phyloP scores from a whole-genome alignment of 2,797 vertebrate species.

The Myotis vivesi region DNA sequence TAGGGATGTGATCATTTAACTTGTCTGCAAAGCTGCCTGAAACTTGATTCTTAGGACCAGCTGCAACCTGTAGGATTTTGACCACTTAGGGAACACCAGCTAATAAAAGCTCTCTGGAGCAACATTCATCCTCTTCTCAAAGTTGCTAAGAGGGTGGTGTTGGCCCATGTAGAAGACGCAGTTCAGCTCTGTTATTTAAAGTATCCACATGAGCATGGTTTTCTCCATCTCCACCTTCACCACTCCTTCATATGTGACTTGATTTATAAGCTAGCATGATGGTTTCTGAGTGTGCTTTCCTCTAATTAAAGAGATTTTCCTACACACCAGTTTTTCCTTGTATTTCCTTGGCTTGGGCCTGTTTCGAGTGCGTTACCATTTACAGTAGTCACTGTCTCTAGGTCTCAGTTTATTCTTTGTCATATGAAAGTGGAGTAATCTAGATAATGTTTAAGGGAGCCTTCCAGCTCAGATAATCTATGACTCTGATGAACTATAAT shows the following conservation, averaged over 20 bases:
- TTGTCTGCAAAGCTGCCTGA: conserved; percentile 19
- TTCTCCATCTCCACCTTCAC: background rate
- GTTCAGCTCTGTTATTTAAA: background rate
- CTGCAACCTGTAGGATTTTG: conserved; percentile 20
- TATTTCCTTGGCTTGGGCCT: background rate
- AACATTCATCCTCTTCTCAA: background rate
- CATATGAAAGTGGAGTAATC: background rate
- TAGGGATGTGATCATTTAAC: background rate
- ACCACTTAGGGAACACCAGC: background rate
- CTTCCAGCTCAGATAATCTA: background rate
- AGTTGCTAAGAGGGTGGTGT: background rate
- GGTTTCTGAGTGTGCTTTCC: background rate
- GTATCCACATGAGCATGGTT: background rate
- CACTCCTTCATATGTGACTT: background rate
- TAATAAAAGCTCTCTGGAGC: conserved; percentile 10
- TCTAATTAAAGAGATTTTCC: conserved; percentile 33
- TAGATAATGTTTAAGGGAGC: background rate
- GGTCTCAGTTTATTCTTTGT: conserved; percentile 17
- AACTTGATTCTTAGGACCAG: conserved; percentile 29
- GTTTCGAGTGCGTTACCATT: conserved; percentile 7
- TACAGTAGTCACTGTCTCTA: background rate
- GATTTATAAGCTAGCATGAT: conserved; percentile 7
- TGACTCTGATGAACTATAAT: background rate
- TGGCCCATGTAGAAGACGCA: background rate
- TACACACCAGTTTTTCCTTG: background rate